Percentiles rank a stretch among this genome's conserved stretches.
These are phyloP conservation scores for Elgaria multicarinata DNA, from an alignment of 2,113 vertebrate species.

Conservation along the genomic window DNA sequence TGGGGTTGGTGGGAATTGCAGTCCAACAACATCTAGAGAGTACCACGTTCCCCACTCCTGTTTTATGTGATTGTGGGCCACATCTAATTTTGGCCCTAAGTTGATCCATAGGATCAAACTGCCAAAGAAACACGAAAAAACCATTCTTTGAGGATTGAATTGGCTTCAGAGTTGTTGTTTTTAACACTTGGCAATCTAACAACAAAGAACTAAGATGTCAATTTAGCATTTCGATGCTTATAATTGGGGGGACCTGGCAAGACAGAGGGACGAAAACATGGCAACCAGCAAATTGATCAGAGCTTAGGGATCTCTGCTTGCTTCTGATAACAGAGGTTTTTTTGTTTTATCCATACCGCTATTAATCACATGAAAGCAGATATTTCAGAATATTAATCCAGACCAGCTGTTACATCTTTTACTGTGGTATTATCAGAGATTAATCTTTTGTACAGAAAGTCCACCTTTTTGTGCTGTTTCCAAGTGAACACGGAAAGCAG, in stretches of 20 bases:
- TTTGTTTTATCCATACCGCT: constrained; percentile 77
- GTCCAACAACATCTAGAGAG: not conserved
- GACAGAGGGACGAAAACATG: constrained; percentile 6
- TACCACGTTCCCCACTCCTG: not conserved
- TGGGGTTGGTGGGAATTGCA: too few species aligned
- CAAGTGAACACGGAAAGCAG: constrained; percentile 49
- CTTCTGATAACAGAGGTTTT: constrained; percentile 49
- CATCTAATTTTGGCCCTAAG: not conserved
- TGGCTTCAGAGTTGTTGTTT: not conserved
- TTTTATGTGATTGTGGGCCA: not conserved
- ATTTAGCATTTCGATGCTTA: not conserved
- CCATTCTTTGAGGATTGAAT: not conserved
- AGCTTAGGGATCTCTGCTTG: constrained; percentile 58
- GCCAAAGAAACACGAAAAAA: not conserved
- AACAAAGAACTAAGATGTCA: not conserved
- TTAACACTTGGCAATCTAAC: not conserved
- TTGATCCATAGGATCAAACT: not conserved
- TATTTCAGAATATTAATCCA: constrained; percentile 81
- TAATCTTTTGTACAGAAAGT: constrained; percentile 75
- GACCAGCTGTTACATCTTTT: constrained; percentile 74
- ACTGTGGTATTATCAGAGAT: constrained; percentile 84
- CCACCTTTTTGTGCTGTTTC: constrained; percentile 68
- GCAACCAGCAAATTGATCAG: constrained; percentile 26
- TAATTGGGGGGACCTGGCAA: not conserved
- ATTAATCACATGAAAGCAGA: constrained; percentile 89